Evolutionary conservation across 2,888 invertebrate species (phyloP), one percentile per base, ranked within the genome.

Genomic region (Chymomyza fuscimana): DNA sequence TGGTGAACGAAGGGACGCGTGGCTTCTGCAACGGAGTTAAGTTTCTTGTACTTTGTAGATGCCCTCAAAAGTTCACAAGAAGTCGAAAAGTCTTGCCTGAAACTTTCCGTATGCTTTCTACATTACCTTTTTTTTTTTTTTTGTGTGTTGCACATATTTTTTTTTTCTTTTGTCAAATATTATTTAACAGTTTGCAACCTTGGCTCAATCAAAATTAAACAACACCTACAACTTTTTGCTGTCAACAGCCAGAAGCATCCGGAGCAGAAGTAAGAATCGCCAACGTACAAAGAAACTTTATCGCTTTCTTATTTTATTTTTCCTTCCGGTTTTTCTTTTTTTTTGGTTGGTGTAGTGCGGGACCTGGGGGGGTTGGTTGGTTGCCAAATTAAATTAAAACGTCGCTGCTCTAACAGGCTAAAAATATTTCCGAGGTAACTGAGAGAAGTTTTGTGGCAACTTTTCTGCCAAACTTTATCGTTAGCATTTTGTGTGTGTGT

Each of bases 341-440:
- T 32, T 32, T 7, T 32, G 32, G 32, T 5, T 7, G 32, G 5
- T 5, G 7, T 29, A 32, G 32, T 5, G 9, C 4, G 32, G 32
- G 4, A 6, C 2, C 6, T 32, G 32, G 2, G 58, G 5, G 12
- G 46, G 15, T 16, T 29, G 12, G 32, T 72, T 36, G 22, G 50
- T 22, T 72, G 63, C 19, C n/a, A 73, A 72, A 73, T 72, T 63
- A 68, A 72, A 73, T 72, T 65, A 61, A 61, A 68, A 58, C 50
- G 72, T 68, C 64, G 58, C 64, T 65, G 61, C 64, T 69, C 40
- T 56, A 64, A 75, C 64, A 72, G 72, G 65, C 65, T 59, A 52
- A 65, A 72, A 72, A 61, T 66, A 69, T 75, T 75, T 75, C 61
- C 19, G 72, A 75, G 76, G 75, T 76, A 72, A 72, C 72, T 68